phyloP scores from a whole-genome alignment of 2,888 invertebrate species.

The Iphiclides podalirius region DNA sequence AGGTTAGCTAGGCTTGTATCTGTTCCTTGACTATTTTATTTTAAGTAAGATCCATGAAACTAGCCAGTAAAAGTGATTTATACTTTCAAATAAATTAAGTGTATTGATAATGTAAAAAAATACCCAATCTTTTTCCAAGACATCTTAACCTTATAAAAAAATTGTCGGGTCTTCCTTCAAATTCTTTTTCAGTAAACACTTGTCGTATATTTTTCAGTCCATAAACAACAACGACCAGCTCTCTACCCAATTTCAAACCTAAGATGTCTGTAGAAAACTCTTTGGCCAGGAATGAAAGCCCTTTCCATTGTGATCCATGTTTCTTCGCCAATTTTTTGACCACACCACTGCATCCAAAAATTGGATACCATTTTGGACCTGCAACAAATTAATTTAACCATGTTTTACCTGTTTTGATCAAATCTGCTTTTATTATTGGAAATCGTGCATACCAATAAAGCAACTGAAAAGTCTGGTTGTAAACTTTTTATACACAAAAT shows the following conservation, averaged over 20 bases:
- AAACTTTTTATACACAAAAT: no score
- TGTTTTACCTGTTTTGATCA: no score
- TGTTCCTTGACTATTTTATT: no score
- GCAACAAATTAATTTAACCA: slow-evolving; percentile 34
- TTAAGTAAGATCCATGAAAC: no score
- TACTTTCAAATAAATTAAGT: no score
- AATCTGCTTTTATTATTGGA: no score
- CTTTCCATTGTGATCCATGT: slow-evolving; percentile 77
- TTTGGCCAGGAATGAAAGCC: slow-evolving; percentile 78
- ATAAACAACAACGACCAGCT: slow-evolving; percentile 81
- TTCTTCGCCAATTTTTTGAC: slow-evolving; percentile 44
- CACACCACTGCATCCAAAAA: slow-evolving; percentile 53
- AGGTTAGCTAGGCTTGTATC: no score
- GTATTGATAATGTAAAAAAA: slow-evolving; percentile 28
- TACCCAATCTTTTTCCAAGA: slow-evolving; percentile 84
- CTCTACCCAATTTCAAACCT: slow-evolving; percentile 83
- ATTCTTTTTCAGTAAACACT: slow-evolving; percentile 81
- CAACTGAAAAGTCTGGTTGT: no score
- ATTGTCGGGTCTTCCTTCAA: slow-evolving; percentile 85
- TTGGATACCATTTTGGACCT: slow-evolving; percentile 70
- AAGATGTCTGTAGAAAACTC: slow-evolving; percentile 82
- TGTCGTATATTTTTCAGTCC: slow-evolving; percentile 82
- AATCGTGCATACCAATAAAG: no score
- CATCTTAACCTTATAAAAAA: slow-evolving; percentile 84
- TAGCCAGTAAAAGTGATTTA: no score